A percentile compares a stretch with the other conserved stretches of the same genome.
Conservation (phyloP, 2,113 vertebrate genomes). For the Butorides virescens region DNA sequence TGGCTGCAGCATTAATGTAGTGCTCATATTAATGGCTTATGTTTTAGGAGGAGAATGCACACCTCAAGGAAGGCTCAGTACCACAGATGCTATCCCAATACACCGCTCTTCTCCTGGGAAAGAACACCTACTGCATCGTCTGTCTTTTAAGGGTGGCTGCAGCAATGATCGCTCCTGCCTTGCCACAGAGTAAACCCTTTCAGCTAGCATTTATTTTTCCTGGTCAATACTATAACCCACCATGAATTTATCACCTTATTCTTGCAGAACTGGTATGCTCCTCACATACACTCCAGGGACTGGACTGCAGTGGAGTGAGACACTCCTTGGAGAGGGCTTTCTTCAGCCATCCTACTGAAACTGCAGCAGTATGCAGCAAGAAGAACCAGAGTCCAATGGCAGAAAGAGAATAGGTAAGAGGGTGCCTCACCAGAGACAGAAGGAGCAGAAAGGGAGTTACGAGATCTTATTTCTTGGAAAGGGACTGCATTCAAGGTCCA, state of each 20-base stretch:
- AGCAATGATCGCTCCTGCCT: neutral
- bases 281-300: neutral
- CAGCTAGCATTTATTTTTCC: neutral
- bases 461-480: neutral
- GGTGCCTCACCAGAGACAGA: neutral
- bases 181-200: neutral
- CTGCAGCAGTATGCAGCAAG: neutral
- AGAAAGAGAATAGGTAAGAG: neutral
- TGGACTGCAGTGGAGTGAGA: neutral
- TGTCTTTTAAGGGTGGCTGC: neutral
- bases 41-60: neutral
- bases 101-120: neutral
- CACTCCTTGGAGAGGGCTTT: neutral
- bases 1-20: neutral
- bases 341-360: neutral
- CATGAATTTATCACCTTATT: neutral
- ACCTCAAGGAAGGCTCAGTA: neutral
- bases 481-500: neutral
- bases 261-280: neutral
- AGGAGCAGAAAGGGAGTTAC: neutral
- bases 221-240: neutral
- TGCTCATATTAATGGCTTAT: neutral
- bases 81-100: fast-evolving
- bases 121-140: neutral
- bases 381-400: neutral